A percentile compares a stretch with the other conserved stretches of the same genome.
phyloP scores from a whole-genome alignment of 1,140 invertebrate species.

The Penaeus chinensis region DNA sequence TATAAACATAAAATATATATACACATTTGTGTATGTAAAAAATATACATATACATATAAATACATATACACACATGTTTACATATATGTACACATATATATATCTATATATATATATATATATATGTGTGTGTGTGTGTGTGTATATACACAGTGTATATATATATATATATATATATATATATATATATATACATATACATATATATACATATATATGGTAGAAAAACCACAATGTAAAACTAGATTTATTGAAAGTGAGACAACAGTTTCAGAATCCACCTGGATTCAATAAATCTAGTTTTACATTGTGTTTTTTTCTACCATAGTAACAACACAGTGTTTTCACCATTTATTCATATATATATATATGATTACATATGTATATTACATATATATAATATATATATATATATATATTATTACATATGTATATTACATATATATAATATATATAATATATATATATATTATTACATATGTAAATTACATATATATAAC shows the following conservation, averaged over 20 bases:
- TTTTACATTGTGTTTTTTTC: no score
- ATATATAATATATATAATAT: constrained; percentile 13
- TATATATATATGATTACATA: constrained; percentile 12
- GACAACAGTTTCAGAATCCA: no score
- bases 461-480: constrained; percentile 19
- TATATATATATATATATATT: constrained; percentile 37
- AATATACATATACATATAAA: not conserved
- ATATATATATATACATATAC: constrained; percentile 10
- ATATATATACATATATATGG: constrained; percentile 14
- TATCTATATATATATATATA: constrained; percentile 33
- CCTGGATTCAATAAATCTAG: no score
- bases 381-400: constrained; percentile 25
- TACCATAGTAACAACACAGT: no score
- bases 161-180: constrained; percentile 31
- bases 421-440: constrained; percentile 32
- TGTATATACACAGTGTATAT: constrained; percentile 38
- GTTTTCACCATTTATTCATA: no score
- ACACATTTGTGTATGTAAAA: not conserved
- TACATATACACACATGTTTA: constrained; percentile 1
- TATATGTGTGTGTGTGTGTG: constrained; percentile 27
- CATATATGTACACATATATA: constrained; percentile 22
- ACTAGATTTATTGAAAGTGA: no score
- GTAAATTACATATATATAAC: no score
- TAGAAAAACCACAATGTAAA: no score
- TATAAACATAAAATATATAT: not conserved